Evolutionary conservation across 2,888 invertebrate species (phyloP).

Genomic region (Leptopilina myrica): DNA sequence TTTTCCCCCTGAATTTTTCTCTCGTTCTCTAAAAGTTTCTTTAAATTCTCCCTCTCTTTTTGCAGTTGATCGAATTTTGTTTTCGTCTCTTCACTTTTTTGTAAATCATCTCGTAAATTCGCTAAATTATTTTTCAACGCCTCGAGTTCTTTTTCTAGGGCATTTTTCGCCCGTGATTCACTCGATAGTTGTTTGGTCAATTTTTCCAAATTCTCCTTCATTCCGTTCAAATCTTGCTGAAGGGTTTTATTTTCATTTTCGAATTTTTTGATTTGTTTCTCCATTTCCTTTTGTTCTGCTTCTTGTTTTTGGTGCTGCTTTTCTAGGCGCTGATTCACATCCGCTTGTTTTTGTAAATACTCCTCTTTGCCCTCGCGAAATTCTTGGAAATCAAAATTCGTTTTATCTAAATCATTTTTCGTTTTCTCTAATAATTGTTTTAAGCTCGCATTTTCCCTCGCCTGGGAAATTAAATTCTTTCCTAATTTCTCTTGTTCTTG

Average conservation of each 20-base stretch:
- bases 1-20: conserved; percentile 45
- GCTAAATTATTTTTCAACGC: conserved; percentile 52
- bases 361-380: conserved; percentile 46
- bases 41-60: conserved; percentile 47
- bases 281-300: neutral
- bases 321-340: conserved; percentile 15
- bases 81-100: conserved; percentile 43
- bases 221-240: conserved; percentile 2
- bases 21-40: conserved; percentile 46
- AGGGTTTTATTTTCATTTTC: conserved; percentile 33
- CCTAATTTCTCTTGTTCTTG: conserved; percentile 27
- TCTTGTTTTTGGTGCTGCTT: conserved; percentile 10
- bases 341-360: conserved; percentile 38
- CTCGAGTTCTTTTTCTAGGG: conserved; percentile 37
- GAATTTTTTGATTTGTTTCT: conserved; percentile 39
- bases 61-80: neutral
- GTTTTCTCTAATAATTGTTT: conserved; percentile 49
- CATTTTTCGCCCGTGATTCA: conserved; percentile 49
- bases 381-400: conserved; percentile 47
- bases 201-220: conserved; percentile 38
- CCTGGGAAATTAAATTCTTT: conserved; percentile 30
- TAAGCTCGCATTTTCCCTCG: conserved; percentile 49
- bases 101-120: conserved; percentile 49
- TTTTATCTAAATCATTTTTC: conserved; percentile 50
- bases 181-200: conserved; percentile 43